phyloP scores from a whole-genome alignment of 1,140 invertebrate genomes.

The Sycobia sp. region DNA sequence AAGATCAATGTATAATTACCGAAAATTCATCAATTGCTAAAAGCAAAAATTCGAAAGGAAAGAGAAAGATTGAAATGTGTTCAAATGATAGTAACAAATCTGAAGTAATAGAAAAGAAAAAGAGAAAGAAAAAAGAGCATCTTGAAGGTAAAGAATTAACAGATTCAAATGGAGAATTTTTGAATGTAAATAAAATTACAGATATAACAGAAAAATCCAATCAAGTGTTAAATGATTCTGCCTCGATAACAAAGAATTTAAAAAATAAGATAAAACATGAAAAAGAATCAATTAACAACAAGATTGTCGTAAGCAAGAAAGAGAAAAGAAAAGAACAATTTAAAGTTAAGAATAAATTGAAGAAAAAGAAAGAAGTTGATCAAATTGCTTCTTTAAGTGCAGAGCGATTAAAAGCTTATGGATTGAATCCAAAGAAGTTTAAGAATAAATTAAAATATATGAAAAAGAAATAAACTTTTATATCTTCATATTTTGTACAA shows the following conservation, averaged over 20 bases:
- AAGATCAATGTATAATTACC: no score
- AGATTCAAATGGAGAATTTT: no score
- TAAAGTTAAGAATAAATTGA: conserved; percentile 26
- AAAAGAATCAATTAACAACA: conserved; percentile 35
- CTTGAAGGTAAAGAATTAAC: conserved; percentile 38
- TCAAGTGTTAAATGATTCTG: neutral
- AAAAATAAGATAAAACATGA: conserved; percentile 28
- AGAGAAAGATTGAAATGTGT: neutral
- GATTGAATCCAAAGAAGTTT: conserved; percentile 90
- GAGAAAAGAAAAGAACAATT: conserved; percentile 43
- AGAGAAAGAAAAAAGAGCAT: conserved; percentile 28
- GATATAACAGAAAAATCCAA: neutral
- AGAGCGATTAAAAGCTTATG: conserved; percentile 84
- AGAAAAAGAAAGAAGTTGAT: neutral
- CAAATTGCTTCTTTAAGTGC: conserved; percentile 66
- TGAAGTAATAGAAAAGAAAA: conserved; percentile 27
- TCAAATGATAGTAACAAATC: conserved; percentile 20
- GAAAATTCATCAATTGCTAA: no score
- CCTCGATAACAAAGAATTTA: neutral
- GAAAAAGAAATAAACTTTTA: conserved; percentile 45
- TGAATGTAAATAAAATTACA: conserved; percentile 39
- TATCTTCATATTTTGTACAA: conserved; percentile 15
- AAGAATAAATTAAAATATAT: conserved; percentile 70
- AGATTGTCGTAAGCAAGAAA: conserved; percentile 30
- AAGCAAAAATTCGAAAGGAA: neutral